These are phyloP conservation scores for Drosophila formosana DNA, from an alignment of 2,888 invertebrate genomes.

Conservation along the genomic window DNA sequence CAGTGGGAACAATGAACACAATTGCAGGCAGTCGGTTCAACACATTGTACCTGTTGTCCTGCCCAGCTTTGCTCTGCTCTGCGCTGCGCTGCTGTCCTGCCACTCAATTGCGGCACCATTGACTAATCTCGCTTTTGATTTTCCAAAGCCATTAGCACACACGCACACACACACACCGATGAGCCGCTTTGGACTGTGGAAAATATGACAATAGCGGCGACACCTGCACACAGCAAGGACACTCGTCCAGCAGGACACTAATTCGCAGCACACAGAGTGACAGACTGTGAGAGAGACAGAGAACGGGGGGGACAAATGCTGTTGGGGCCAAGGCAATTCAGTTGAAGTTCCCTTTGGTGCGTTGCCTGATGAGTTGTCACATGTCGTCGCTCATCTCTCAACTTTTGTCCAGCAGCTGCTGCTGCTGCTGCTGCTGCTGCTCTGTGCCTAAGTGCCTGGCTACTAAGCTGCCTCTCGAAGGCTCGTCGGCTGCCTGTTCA, in stretches of 20 bases:
- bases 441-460: constrained; percentile 48
- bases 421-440: constrained; percentile 16
- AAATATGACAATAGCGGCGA: constrained; percentile 62
- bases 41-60: constrained; percentile 19
- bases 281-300: not conserved
- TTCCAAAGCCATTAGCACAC: constrained; percentile 63
- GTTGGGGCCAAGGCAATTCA: constrained; percentile 21
- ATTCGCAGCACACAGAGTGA: constrained; percentile 49
- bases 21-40: constrained; percentile 31
- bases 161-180: constrained; percentile 24
- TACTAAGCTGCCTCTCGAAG: constrained; percentile 48
- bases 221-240: constrained; percentile 44
- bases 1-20: constrained; percentile 30
- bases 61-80: constrained; percentile 8
- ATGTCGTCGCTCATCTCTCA: constrained; percentile 63
- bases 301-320: not conserved
- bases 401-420: constrained; percentile 14
- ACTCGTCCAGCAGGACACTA: constrained; percentile 46
- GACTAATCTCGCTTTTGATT: constrained; percentile 72
- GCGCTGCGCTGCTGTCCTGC: constrained; percentile 44
- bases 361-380: constrained; percentile 76
- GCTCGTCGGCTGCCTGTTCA: constrained; percentile 2
- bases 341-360: constrained; percentile 60
- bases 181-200: constrained; percentile 41
- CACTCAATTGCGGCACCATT: constrained; percentile 68